Evolutionary conservation across 2,797 vertebrate genomes (phyloP), one percentile per base, ranked within the genome.

Genomic region (Tapera naevia): DNA sequence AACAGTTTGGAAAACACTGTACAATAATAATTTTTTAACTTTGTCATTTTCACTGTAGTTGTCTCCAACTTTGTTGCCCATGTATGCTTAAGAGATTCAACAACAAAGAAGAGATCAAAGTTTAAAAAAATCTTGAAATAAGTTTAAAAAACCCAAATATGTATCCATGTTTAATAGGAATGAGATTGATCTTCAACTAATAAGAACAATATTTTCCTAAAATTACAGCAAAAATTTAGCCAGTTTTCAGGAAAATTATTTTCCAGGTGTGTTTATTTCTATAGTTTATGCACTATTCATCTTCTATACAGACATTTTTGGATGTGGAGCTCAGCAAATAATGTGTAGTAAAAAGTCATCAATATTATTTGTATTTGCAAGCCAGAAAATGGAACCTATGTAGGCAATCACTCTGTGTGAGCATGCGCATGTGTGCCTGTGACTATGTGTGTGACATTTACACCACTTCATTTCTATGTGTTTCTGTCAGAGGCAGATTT

Each of bases 401-500:
- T 37, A 54, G 23, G 7, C 21, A 84, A 21, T 3, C 37, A 18
- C 39, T 9, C 13, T 61, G 9, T 30, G 7, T 48, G 27, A 25
- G 35, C 5, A 13, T 4, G 7, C 1, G 6, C 1, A 3, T 11
- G 2, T 8, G 15, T 0, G 14, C 2, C 0, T 22, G 3, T 35
- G 32, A 54, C 22, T 41, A 10, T 0, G 0, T 17, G 13, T 19
- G 35, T 17, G 30, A 41, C 0, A 0, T 30, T 71, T 45, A 24
- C 7, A 33, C 6, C 5, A 14, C 16, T 9, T 7, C 17, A 16
- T 3, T 65, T 78, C 19, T 24, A 15, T 4, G 3, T 1, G 5
- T 35, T 81, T 74, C 32, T 69, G 12, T 19, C 54, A 71, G 32
- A 75, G 33, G 13, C 13, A 73, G 22, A 37, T 73, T 53, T 93